Evolutionary conservation across 53 echinoderm and acorn worm species (phyloP).

Genomic region (Actinopyga echinites): DNA sequence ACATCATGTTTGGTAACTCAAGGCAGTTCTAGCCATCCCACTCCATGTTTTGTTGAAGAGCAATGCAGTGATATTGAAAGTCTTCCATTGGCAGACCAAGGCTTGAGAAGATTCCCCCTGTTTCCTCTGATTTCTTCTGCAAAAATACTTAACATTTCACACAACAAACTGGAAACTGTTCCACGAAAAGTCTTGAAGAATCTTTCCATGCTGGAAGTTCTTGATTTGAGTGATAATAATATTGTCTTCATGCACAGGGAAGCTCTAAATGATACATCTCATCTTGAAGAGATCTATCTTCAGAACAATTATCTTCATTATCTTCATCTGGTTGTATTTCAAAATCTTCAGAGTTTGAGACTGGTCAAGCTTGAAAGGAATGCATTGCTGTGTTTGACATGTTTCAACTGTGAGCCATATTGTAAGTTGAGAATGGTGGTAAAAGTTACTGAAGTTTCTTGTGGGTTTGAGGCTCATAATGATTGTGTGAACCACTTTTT

Average conservation of each 20-base stretch:
- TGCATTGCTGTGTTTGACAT: neutral
- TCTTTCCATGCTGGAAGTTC: neutral
- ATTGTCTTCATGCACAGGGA: conserved; percentile 9
- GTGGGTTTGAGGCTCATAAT: too few relatives aligned
- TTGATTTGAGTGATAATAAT: conserved; percentile 3
- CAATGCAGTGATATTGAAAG: too few relatives aligned
- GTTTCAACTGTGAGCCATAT: neutral
- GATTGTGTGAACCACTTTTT: too few relatives aligned
- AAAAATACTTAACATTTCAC: neutral
- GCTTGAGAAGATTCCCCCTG: too few relatives aligned
- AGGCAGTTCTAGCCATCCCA: too few relatives aligned
- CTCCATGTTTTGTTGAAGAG: too few relatives aligned
- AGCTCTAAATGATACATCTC: neutral
- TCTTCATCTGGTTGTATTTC: neutral
- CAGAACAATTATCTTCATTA: conserved; percentile 7
- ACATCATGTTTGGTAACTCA: too few relatives aligned
- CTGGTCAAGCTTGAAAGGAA: neutral
- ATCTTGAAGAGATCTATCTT: neutral
- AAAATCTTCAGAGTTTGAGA: neutral
- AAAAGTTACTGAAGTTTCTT: too few relatives aligned
- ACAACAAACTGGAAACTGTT: neutral
- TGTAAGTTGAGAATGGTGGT: too few relatives aligned
- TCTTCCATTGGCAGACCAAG: too few relatives aligned
- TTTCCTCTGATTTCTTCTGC: too few relatives aligned
- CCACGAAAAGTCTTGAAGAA: neutral